Evolutionary conservation across 1,140 invertebrate genomes (phyloP).

Genomic region (Euglossa dilemma): DNA sequence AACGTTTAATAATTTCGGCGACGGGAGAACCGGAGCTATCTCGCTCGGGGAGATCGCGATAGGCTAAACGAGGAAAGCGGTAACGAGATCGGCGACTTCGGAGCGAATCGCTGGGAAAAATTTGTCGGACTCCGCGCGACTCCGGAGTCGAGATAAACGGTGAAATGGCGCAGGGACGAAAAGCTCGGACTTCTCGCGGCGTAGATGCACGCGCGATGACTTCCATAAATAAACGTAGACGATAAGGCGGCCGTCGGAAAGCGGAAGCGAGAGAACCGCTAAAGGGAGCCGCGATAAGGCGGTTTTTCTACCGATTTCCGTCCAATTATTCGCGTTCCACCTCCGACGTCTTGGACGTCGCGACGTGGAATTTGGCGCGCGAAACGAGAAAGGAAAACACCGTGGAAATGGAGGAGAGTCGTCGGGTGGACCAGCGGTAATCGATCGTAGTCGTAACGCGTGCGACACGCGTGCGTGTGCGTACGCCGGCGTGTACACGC

Average conservation of each 20-base stretch:
- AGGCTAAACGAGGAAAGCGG: constrained; percentile 10
- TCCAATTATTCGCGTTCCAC: too few relatives aligned
- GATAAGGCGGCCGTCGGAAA: background rate
- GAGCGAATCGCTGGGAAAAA: background rate
- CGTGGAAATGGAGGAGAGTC: too few relatives aligned
- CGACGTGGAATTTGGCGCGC: too few relatives aligned
- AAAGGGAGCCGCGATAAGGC: background rate
- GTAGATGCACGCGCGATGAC: background rate
- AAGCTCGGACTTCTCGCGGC: too few relatives aligned
- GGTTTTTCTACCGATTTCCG: background rate
- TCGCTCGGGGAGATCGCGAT: constrained; percentile 3
- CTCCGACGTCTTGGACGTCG: too few relatives aligned
- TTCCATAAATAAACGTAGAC: constrained; percentile 2
- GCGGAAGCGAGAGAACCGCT: background rate
- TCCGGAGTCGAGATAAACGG: background rate
- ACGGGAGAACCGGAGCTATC: background rate
- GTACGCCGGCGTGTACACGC: too few relatives aligned
- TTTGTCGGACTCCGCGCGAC: background rate
- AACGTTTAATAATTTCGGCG: background rate
- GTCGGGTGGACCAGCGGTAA: background rate
- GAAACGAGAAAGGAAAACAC: background rate
- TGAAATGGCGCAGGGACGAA: background rate
- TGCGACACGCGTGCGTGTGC: background rate
- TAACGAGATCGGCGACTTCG: background rate
- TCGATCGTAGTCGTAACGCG: background rate